Percentiles rank a stretch among this genome's conserved stretches.
Evolutionary conservation across 2,113 vertebrate species (phyloP).

Genomic region (Halcyon malimbica): DNA sequence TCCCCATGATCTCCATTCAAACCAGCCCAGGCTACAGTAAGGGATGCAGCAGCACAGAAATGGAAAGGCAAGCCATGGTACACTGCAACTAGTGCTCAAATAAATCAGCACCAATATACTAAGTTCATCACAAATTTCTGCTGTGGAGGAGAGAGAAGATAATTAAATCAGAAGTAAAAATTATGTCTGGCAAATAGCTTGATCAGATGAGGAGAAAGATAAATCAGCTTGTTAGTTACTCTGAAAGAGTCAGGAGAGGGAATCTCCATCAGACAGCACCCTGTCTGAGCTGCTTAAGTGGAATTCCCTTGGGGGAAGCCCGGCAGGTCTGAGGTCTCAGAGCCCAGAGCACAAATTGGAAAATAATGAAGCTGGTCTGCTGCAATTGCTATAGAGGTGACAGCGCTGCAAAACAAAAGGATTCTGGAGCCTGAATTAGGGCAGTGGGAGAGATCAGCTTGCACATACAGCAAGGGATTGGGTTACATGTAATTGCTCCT

Average conservation of each 20-base stretch:
- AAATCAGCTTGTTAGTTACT: neutral
- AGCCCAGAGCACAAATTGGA: constrained; percentile 19
- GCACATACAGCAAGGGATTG: constrained; percentile 18
- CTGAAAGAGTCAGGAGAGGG: neutral
- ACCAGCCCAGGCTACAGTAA: neutral
- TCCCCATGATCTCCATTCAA: neutral
- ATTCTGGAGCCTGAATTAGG: constrained; percentile 21
- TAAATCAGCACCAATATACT: neutral
- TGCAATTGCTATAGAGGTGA: neutral
- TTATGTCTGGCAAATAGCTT: neutral
- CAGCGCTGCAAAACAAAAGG: constrained; percentile 26
- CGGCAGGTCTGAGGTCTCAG: neutral
- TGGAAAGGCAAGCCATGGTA: neutral
- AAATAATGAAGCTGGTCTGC: constrained; percentile 40
- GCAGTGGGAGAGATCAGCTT: constrained; percentile 48
- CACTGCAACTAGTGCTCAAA: neutral
- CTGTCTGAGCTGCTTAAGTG: neutral
- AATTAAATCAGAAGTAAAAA: constrained; percentile 21
- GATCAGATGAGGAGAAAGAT: neutral
- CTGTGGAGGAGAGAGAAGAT: neutral
- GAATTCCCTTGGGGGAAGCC: neutral
- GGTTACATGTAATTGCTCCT: constrained; percentile 63
- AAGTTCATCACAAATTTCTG: neutral
- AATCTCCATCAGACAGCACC: neutral
- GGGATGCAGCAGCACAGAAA: neutral